Evolutionary conservation across 2,113 vertebrate species (phyloP).

Genomic region (Protobothrops mucrosquamatus): DNA sequence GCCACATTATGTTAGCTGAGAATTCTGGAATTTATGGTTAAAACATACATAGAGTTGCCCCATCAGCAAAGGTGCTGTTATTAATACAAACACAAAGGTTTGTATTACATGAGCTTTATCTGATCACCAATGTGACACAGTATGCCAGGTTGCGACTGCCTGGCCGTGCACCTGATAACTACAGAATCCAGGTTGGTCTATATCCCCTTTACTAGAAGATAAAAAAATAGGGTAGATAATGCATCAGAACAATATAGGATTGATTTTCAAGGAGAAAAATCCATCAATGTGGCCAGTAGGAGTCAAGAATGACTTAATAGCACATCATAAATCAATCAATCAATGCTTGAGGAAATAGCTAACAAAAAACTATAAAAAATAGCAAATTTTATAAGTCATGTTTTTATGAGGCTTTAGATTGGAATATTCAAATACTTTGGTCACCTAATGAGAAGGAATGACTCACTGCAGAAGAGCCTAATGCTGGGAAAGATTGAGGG

Average conservation of each 20-base stretch:
- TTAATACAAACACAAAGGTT: background rate
- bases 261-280: background rate
- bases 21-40: background rate
- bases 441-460: too few relatives aligned
- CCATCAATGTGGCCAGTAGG: background rate
- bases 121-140: background rate
- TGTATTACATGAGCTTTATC: background rate
- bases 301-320: background rate
- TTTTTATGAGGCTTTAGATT: background rate
- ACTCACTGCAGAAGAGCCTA: too few relatives aligned
- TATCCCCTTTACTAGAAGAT: background rate
- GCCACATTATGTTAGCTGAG: background rate
- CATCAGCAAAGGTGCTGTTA: background rate
- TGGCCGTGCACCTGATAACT: background rate
- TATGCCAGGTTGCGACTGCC: background rate
- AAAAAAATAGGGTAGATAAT: background rate
- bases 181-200: background rate
- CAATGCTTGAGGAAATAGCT: background rate
- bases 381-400: background rate
- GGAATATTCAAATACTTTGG: too few relatives aligned
- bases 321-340: background rate
- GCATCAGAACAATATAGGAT: background rate
- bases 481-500: too few relatives aligned
- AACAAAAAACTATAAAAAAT: background rate
- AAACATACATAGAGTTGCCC: background rate